Percentiles rank a stretch among this genome's conserved stretches.
phyloP scores from a whole-genome alignment of 2,113 vertebrate genomes.

The Myrmophylax atrothorax region DNA sequence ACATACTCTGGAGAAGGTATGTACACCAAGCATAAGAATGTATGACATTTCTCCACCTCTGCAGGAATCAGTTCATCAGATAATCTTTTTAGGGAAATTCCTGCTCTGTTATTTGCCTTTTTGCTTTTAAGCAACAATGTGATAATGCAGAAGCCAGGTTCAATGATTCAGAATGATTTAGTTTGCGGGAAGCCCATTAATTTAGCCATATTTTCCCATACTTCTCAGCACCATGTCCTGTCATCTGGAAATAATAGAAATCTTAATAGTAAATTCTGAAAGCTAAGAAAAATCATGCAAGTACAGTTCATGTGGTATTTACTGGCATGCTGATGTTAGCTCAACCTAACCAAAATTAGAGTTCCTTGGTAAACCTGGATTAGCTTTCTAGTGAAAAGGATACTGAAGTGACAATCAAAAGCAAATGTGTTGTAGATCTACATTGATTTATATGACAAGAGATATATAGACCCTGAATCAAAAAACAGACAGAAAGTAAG shows the following conservation, averaged over 20 bases:
- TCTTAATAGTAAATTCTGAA: slow-evolving; percentile 69
- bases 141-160: slow-evolving; percentile 68
- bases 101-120: slow-evolving; percentile 64
- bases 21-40: background rate
- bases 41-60: slow-evolving; percentile 63
- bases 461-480: background rate
- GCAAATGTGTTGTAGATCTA: slow-evolving; percentile 27
- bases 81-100: slow-evolving; percentile 71
- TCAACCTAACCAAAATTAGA: slow-evolving; percentile 74
- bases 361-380: slow-evolving; percentile 73
- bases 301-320: slow-evolving; percentile 57
- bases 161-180: slow-evolving; percentile 75
- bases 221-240: slow-evolving; percentile 77
- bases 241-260: slow-evolving; percentile 87
- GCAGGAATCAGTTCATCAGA: slow-evolving; percentile 61
- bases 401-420: slow-evolving; percentile 60
- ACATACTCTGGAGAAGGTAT: slow-evolving; percentile 12
- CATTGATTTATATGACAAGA: slow-evolving; percentile 41
- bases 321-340: slow-evolving; percentile 72
- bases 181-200: slow-evolving; percentile 77
- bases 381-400: slow-evolving; percentile 67
- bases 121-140: slow-evolving; percentile 72
- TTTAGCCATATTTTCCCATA: slow-evolving; percentile 80
- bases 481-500: background rate
- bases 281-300: slow-evolving; percentile 56